These are phyloP conservation scores for Trichomalopsis sarcophagae DNA, from an alignment of 1,140 invertebrate species.

Conservation along the genomic window DNA sequence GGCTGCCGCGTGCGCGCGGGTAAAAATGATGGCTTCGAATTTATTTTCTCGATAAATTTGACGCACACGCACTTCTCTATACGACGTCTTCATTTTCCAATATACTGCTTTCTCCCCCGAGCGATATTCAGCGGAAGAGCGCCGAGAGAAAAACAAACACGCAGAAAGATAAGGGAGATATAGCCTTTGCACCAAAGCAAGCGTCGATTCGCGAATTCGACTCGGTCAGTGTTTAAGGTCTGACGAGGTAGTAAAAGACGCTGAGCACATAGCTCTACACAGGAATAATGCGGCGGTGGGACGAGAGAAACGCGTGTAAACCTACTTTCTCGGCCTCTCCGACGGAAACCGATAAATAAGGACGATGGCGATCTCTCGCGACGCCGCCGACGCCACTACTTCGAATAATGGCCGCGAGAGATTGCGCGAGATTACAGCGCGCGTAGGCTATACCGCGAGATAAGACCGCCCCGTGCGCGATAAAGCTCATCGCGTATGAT, in stretches of 20 bases:
- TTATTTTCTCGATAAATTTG: too few species aligned
- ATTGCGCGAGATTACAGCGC: constrained; percentile 22
- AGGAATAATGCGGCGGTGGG: too few species aligned
- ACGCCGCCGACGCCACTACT: neutral
- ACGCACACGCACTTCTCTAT: neutral
- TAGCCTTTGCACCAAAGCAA: neutral
- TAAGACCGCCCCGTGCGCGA: neutral
- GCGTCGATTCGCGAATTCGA: neutral
- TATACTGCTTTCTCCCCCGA: too few species aligned
- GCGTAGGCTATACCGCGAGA: neutral
- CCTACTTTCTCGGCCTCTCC: constrained; percentile 17
- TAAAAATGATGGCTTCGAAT: too few species aligned
- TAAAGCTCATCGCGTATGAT: constrained; percentile 4
- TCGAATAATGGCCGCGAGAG: neutral
- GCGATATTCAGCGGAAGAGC: neutral
- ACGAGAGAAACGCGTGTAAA: constrained; percentile 1
- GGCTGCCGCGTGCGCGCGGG: too few species aligned
- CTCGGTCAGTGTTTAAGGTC: neutral
- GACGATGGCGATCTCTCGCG: constrained; percentile 23
- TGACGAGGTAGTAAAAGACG: neutral
- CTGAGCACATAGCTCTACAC: too few species aligned
- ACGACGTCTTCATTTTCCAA: neutral
- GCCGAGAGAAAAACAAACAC: neutral
- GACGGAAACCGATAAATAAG: constrained; percentile 22
- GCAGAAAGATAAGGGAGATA: neutral